These are phyloP conservation scores for Amazona vittata DNA, from an alignment of 2,113 vertebrate species.

Conservation along the genomic window DNA sequence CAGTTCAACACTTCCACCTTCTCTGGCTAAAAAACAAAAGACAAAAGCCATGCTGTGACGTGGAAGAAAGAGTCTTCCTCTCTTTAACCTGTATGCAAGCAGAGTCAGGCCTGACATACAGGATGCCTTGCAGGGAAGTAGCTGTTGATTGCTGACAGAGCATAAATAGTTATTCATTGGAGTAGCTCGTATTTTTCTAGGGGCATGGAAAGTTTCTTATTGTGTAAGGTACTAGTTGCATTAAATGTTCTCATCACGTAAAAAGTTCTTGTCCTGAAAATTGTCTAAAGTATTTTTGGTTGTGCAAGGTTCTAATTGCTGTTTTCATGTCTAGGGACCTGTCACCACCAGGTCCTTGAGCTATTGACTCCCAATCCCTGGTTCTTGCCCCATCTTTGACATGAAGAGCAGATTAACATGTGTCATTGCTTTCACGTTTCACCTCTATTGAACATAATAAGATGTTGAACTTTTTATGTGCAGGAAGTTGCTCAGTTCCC, in stretches of 20 bases:
- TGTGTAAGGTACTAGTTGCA: not conserved
- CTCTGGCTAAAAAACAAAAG: slow-evolving; percentile 60
- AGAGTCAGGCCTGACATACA: not conserved
- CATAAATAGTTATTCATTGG: not conserved
- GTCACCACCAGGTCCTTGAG: not conserved
- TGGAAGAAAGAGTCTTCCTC: not conserved
- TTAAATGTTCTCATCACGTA: not conserved
- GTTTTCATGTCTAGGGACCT: not conserved
- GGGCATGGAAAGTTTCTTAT: not conserved
- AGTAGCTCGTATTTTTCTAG: slow-evolving; percentile 3
- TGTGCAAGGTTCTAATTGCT: not conserved
- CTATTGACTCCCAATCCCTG: not conserved
- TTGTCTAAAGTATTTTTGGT: not conserved
- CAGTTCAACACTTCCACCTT: slow-evolving; percentile 60
- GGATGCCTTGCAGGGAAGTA: not conserved
- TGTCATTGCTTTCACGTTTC: not conserved
- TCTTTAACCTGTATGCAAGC: not conserved
- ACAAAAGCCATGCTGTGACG: not conserved
- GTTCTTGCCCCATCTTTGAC: not conserved
- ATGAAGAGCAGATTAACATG: not conserved
- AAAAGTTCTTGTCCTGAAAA: not conserved
- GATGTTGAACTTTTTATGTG: not conserved
- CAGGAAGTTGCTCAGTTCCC: not conserved
- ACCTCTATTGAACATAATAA: not conserved
- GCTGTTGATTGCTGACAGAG: not conserved